Evolutionary conservation across 2,888 invertebrate species (phyloP).

Genomic region (Tiliacea aurago): DNA sequence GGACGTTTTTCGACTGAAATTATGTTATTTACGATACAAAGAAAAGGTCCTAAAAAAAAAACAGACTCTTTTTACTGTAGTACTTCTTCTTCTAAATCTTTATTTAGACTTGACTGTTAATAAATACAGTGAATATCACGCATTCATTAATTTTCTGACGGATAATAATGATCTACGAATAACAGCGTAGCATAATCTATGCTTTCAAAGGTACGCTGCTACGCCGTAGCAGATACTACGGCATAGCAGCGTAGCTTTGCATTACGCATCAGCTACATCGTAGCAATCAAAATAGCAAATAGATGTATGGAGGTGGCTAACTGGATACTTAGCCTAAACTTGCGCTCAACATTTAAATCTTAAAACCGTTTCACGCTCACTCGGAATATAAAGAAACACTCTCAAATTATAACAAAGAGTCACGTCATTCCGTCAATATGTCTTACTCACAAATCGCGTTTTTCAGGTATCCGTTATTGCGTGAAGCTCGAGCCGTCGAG

Average conservation of each 20-base stretch:
- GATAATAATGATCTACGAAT: neutral
- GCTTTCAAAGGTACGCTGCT: neutral
- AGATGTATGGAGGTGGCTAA: neutral
- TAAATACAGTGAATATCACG: neutral
- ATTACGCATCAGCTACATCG: neutral
- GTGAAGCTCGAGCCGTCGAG: slow-evolving; percentile 66
- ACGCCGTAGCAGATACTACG: slow-evolving; percentile 1
- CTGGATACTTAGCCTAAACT: neutral
- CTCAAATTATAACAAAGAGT: slow-evolving; percentile 59
- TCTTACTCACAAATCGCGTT: slow-evolving; percentile 68
- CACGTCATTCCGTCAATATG: slow-evolving; percentile 65
- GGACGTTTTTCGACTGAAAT: too few relatives aligned
- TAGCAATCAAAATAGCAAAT: neutral
- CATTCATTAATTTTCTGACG: neutral
- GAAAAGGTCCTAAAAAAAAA: neutral
- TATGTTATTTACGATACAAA: neutral
- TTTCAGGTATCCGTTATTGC: slow-evolving; percentile 65
- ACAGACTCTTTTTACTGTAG: neutral
- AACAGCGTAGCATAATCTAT: neutral
- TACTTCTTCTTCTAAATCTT: neutral
- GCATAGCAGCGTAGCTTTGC: neutral
- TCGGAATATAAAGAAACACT: slow-evolving; percentile 29
- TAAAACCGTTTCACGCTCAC: slow-evolving; percentile 7
- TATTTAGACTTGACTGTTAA: too few relatives aligned
- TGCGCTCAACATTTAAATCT: neutral